Percentiles rank a stretch among this genome's conserved stretches.
Evolutionary conservation across 1,140 invertebrate species (phyloP).

Genomic region (Colletes latitarsis): DNA sequence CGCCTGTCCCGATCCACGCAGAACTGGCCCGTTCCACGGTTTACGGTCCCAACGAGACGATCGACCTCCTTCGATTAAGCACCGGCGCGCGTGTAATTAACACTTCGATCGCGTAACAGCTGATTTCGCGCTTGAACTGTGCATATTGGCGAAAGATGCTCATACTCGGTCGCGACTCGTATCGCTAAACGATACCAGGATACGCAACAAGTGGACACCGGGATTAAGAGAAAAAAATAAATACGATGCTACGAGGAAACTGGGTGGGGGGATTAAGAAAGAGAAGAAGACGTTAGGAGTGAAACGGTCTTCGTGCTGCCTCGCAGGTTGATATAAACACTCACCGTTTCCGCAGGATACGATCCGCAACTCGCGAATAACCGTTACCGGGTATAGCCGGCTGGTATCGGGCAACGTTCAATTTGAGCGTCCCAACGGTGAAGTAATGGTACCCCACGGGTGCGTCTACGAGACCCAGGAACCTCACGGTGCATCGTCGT

Average conservation of each 20-base stretch:
- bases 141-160: no score
- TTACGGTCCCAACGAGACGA: conserved; percentile 53
- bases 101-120: conserved; percentile 50
- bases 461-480: conserved; percentile 46
- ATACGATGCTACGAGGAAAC: no score
- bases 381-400: conserved; percentile 61
- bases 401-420: conserved; percentile 58
- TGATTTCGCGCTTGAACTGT: not conserved
- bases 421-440: conserved; percentile 54
- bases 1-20: not conserved
- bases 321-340: conserved; percentile 65
- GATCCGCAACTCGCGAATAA: conserved; percentile 62
- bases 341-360: conserved; percentile 72
- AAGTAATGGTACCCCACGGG: conserved; percentile 60
- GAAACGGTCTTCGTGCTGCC: conserved; percentile 55
- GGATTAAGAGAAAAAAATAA: no score
- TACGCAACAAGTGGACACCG: no score
- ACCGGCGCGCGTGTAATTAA: conserved; percentile 54
- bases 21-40: conserved; percentile 1
- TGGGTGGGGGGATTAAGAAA: conserved; percentile 17
- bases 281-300: conserved; percentile 42
- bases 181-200: no score
- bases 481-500: conserved; percentile 51
- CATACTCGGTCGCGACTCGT: no score
- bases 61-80: conserved; percentile 63